Evolutionary conservation across 2,797 vertebrate species (phyloP).

Genomic region (Neopelma chrysocephalum): DNA sequence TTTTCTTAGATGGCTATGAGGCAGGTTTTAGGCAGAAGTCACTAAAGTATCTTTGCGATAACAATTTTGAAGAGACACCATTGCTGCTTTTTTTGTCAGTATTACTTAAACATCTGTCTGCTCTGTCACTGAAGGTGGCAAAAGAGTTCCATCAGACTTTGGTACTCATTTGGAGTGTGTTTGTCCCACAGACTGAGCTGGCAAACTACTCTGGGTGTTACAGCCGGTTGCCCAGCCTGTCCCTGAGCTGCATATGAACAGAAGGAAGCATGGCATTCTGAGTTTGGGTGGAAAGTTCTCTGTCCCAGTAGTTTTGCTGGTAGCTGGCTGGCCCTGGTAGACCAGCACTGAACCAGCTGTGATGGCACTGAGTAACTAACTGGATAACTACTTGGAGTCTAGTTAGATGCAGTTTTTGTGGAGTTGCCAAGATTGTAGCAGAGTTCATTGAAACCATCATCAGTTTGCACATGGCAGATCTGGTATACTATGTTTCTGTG

Average conservation of each 20-base stretch:
- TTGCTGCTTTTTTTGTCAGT: not conserved
- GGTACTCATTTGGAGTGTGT: not conserved
- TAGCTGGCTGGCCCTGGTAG: not conserved
- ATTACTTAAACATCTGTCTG: not conserved
- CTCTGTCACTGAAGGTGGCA: not conserved
- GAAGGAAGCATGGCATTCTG: not conserved
- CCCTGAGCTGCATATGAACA: not conserved
- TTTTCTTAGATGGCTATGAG: not conserved
- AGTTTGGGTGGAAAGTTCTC: not conserved
- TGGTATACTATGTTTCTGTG: not conserved
- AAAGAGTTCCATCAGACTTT: not conserved
- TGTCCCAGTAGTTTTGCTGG: not conserved
- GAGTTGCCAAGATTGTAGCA: not conserved
- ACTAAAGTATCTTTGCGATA: fast-evolving
- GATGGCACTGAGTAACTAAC: not conserved
- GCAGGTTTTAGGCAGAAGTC: not conserved
- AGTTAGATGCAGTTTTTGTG: not conserved
- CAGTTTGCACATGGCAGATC: not conserved
- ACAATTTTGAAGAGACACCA: not conserved
- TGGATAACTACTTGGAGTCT: not conserved
- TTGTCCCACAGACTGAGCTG: not conserved
- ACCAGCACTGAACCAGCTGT: not conserved
- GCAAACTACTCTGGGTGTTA: not conserved
- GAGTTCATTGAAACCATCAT: not conserved
- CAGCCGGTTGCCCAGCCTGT: not conserved